Evolutionary conservation across 53 echinoderm and acorn worm species (phyloP).

Genomic region (Echinarachnius parma): DNA sequence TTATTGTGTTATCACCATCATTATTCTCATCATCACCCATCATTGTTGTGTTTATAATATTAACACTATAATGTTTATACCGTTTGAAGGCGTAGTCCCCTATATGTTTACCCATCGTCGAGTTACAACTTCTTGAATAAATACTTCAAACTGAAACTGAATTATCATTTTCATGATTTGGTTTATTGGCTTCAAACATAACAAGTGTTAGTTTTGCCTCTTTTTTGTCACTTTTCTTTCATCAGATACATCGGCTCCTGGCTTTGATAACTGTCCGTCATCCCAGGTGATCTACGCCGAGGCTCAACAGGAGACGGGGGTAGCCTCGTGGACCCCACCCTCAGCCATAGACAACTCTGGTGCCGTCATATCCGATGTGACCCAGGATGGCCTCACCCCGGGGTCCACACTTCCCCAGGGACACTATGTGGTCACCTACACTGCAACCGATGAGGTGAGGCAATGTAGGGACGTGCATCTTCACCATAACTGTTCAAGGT

Average conservation of each 20-base stretch:
- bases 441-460: slow-evolving; percentile 14
- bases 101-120: too few species aligned
- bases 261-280: slow-evolving; percentile 42
- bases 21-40: too few species aligned
- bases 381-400: slow-evolving; percentile 22
- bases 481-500: slow-evolving; percentile 37
- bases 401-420: slow-evolving; percentile 27
- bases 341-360: slow-evolving; percentile 46
- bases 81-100: too few species aligned
- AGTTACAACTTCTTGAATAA: too few species aligned
- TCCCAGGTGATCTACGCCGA: slow-evolving; percentile 45
- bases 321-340: slow-evolving; percentile 38
- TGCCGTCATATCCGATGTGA: slow-evolving; percentile 11
- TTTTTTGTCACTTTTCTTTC: too few species aligned
- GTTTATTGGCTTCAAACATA: too few species aligned
- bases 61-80: too few species aligned
- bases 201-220: too few species aligned
- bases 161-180: too few species aligned
- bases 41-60: too few species aligned
- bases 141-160: too few species aligned
- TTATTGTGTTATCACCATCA: too few species aligned
- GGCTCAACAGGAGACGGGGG: slow-evolving; percentile 37
- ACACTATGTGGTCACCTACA: slow-evolving; percentile 39
- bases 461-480: slow-evolving; percentile 25
- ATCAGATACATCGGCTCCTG: slow-evolving; percentile 49